Evolutionary conservation across 2,888 invertebrate species (phyloP).

Genomic region (Synanthedon formicaeformis): DNA sequence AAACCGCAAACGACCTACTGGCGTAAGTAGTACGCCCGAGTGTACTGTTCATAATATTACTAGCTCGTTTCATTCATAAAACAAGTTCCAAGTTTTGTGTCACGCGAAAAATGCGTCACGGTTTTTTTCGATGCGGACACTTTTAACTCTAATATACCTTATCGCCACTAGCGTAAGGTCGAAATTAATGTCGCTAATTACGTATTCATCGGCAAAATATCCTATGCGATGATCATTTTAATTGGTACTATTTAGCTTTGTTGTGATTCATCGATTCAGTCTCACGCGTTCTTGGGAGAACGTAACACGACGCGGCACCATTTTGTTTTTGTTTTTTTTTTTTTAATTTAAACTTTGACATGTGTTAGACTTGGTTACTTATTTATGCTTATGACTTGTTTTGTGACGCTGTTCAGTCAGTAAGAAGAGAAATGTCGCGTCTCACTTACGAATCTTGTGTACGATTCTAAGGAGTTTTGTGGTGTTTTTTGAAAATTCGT

Average conservation of each 20-base stretch:
- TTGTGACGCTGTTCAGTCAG: slow-evolving; percentile 17
- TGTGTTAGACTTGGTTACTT: slow-evolving; percentile 13
- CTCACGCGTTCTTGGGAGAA: slow-evolving; percentile 30
- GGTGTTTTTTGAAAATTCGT: too few species aligned
- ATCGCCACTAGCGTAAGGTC: slow-evolving; percentile 19
- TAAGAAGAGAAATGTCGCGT: too few species aligned
- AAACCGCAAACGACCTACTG: not conserved
- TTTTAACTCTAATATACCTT: slow-evolving; percentile 11
- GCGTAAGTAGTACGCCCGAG: not conserved
- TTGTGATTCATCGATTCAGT: slow-evolving; percentile 61
- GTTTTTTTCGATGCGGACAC: slow-evolving; percentile 18
- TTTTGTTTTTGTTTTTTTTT: slow-evolving; percentile 16
- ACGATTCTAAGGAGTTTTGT: too few species aligned
- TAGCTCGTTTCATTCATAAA: slow-evolving; percentile 30
- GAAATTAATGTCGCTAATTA: slow-evolving; percentile 23
- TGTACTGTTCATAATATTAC: not conserved
- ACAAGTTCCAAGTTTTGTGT: slow-evolving; percentile 22
- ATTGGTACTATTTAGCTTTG: slow-evolving; percentile 63
- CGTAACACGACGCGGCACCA: slow-evolving; percentile 6
- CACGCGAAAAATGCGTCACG: slow-evolving; percentile 26
- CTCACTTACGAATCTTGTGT: too few species aligned
- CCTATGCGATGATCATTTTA: slow-evolving; percentile 23
- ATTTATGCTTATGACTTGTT: too few species aligned
- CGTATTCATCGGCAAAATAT: slow-evolving; percentile 16
- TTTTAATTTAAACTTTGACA: slow-evolving; percentile 28